phyloP scores from a whole-genome alignment of 2,888 invertebrate genomes.

The Steinernema scapterisci region DNA sequence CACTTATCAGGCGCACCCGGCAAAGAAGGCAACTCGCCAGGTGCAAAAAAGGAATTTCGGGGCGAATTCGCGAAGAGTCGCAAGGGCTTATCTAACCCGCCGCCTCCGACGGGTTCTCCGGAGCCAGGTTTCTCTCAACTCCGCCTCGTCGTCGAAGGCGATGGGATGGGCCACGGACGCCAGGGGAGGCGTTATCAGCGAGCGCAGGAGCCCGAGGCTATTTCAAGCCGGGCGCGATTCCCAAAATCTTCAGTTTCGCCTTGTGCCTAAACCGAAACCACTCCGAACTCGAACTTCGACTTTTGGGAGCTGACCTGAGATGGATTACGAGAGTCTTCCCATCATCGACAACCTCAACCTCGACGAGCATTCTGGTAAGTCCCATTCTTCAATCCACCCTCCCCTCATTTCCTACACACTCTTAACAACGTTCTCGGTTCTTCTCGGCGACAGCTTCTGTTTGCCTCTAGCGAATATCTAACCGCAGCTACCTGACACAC shows the following conservation, averaged over 20 bases:
- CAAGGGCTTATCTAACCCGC: neutral
- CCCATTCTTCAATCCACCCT: neutral
- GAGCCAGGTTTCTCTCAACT: conserved; percentile 15
- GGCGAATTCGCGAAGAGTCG: too few relatives aligned
- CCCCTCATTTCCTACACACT: too few relatives aligned
- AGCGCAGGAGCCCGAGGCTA: neutral
- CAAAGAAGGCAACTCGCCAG: too few relatives aligned
- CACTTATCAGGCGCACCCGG: too few relatives aligned
- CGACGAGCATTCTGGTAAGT: neutral
- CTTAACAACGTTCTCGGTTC: too few relatives aligned
- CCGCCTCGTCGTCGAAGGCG: conserved; percentile 3
- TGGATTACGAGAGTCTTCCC: conserved; percentile 1
- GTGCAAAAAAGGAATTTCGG: too few relatives aligned
- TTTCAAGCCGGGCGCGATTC: conserved; percentile 8
- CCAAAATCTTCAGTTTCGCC: conserved; percentile 3
- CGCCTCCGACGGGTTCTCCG: neutral
- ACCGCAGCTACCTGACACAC: too few relatives aligned
- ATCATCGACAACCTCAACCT: neutral
- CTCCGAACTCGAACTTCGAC: neutral
- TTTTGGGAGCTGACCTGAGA: too few relatives aligned
- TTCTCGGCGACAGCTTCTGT: too few relatives aligned
- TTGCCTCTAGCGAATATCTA: too few relatives aligned
- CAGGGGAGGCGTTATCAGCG: conserved; percentile 27
- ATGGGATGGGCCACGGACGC: conserved; percentile 13
- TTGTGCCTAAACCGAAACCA: neutral